Conservation (phyloP, 1,140 invertebrate species). For the Aricia agestis region DNA sequence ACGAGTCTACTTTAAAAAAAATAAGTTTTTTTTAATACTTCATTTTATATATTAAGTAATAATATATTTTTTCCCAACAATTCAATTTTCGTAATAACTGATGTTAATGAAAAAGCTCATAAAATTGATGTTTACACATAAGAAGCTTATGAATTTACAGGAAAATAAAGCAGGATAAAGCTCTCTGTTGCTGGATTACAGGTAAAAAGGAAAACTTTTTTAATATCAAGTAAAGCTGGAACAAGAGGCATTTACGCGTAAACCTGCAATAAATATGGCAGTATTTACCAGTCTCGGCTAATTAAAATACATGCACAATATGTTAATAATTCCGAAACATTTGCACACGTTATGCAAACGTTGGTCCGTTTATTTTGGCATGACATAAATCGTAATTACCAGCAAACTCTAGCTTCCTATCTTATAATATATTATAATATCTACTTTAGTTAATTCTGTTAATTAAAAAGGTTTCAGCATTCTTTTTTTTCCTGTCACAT, state of each 20-base stretch:
- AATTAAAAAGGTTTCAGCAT: too few species aligned
- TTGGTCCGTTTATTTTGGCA: background rate
- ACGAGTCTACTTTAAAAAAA: background rate
- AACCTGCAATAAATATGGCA: slow-evolving; percentile 4
- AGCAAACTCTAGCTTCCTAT: background rate
- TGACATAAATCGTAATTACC: background rate
- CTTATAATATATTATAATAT: too few species aligned
- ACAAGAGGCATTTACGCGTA: background rate
- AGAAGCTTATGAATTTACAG: background rate
- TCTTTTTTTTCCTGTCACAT: too few species aligned
- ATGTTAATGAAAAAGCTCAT: too few species aligned
- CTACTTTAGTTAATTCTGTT: too few species aligned
- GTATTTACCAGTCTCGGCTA: background rate
- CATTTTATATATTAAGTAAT: too few species aligned
- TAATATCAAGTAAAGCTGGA: slow-evolving; percentile 18
- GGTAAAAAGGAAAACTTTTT: slow-evolving; percentile 23
- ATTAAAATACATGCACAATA: slow-evolving; percentile 4
- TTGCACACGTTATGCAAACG: background rate
- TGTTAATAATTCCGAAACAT: background rate
- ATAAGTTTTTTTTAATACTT: too few species aligned
- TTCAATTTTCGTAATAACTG: too few species aligned
- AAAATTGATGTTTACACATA: too few species aligned
- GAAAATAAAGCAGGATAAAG: background rate
- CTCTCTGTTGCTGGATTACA: slow-evolving; percentile 4
- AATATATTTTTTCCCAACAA: too few species aligned